Percentiles rank a stretch among this genome's conserved stretches.
These are phyloP conservation scores for Albula glossodonta DNA, from an alignment of 2,113 vertebrate genomes.

Conservation along the genomic window DNA sequence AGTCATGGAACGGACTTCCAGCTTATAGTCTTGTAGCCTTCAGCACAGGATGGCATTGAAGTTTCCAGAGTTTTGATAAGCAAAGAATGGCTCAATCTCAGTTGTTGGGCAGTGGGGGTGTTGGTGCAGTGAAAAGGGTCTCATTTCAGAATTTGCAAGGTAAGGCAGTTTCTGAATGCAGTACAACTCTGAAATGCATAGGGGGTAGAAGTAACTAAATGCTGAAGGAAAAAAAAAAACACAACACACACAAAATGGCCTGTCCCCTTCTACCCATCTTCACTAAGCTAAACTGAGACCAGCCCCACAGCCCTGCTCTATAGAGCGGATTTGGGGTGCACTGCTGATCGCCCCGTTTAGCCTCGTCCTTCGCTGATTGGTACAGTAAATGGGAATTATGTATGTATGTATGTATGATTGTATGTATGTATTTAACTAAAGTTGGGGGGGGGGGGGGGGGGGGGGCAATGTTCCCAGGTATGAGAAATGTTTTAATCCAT, in stretches of 20 bases:
- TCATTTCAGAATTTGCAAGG: neutral
- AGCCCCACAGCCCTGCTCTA: neutral
- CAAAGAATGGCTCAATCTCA: neutral
- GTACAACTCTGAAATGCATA: neutral
- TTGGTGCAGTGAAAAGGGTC: neutral
- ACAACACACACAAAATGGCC: neutral
- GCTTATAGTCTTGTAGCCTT: neutral
- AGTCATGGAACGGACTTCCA: neutral
- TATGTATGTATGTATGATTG: neutral
- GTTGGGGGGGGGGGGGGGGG: neutral
- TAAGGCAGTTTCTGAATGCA: neutral
- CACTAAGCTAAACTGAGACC: neutral
- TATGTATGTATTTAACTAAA: no score
- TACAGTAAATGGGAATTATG: neutral
- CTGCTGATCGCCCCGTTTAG: neutral
- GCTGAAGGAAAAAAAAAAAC: constrained; percentile 16
- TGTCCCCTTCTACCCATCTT: neutral
- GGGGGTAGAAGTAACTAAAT: neutral
- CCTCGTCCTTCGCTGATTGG: neutral
- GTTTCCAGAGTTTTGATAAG: neutral
- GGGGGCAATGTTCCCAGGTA: neutral
- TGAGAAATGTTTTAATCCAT: neutral
- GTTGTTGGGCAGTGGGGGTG: neutral
- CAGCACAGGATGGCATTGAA: neutral
- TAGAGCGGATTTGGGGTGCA: neutral